These are phyloP conservation scores for Ceyx margarethae DNA, from an alignment of 2,113 vertebrate species.

Conservation along the genomic window DNA sequence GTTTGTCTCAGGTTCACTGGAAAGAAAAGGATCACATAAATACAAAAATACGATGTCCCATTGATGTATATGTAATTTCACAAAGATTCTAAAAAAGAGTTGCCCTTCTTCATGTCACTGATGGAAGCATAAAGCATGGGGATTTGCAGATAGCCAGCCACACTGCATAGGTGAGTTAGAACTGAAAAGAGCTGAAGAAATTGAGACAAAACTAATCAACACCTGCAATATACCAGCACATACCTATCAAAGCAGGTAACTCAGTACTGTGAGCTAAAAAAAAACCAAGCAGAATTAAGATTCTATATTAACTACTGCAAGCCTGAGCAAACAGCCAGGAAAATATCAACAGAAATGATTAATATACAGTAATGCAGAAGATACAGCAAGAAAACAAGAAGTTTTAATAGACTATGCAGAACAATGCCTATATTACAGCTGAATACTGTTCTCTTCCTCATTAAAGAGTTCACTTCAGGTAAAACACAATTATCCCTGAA, in stretches of 20 bases:
- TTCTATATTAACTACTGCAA: not conserved
- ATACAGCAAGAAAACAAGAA: not conserved
- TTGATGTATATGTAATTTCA: not conserved
- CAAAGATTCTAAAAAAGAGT: not conserved
- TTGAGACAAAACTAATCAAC: not conserved
- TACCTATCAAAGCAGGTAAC: not conserved
- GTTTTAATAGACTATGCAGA: not conserved
- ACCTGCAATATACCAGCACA: too few species aligned
- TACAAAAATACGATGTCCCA: not conserved
- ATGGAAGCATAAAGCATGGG: not conserved
- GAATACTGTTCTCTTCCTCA: not conserved
- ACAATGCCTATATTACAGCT: not conserved
- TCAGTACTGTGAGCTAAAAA: not conserved
- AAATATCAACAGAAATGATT: not conserved
- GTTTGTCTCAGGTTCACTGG: not conserved
- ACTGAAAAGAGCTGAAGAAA: not conserved
- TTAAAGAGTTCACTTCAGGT: not conserved
- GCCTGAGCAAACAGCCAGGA: not conserved
- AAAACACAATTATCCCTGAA: not conserved
- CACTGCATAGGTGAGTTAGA: not conserved
- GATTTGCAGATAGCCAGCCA: not conserved
- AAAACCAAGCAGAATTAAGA: not conserved
- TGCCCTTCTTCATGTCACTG: not conserved
- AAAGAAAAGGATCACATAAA: not conserved
- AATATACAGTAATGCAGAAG: not conserved